A percentile compares a stretch with the other conserved stretches of the same genome.
Conservation (phyloP, 2,888 invertebrate species). For the Orthosia gothica region DNA sequence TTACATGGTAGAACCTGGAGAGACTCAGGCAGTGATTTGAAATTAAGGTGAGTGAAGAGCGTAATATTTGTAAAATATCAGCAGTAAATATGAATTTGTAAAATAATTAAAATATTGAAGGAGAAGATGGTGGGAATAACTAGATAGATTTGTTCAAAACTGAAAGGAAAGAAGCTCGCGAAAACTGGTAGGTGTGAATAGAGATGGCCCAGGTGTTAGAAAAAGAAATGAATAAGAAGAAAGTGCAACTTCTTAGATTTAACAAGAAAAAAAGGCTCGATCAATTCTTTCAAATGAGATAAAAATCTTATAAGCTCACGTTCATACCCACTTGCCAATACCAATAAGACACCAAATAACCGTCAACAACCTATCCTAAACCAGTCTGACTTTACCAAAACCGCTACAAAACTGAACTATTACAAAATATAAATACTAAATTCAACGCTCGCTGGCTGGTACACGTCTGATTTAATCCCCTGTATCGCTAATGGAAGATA, state of each 20-base stretch:
- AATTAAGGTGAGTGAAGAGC: background rate
- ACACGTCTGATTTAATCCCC: conserved; percentile 82
- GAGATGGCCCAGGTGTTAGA: no score
- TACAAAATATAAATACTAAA: conserved; percentile 52
- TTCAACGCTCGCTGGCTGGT: conserved; percentile 53
- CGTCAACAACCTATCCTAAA: background rate
- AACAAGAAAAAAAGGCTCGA: background rate
- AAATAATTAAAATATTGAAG: background rate
- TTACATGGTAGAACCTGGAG: conserved; percentile 6
- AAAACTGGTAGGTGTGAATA: no score
- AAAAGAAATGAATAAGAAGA: background rate
- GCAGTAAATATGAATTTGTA: background rate
- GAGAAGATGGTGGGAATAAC: no score
- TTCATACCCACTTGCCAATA: background rate
- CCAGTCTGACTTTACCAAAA: conserved; percentile 37
- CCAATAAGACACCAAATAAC: background rate
- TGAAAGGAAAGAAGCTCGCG: no score
- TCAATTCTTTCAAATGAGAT: background rate
- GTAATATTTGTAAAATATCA: background rate
- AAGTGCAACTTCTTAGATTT: background rate
- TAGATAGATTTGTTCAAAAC: no score
- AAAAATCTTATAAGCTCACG: background rate
- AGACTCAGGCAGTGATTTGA: background rate
- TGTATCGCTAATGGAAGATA: conserved; percentile 71
- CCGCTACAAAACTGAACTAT: conserved; percentile 33